These are phyloP conservation scores for Formica selysi DNA, from an alignment of 1,140 invertebrate species.

Conservation along the genomic window DNA sequence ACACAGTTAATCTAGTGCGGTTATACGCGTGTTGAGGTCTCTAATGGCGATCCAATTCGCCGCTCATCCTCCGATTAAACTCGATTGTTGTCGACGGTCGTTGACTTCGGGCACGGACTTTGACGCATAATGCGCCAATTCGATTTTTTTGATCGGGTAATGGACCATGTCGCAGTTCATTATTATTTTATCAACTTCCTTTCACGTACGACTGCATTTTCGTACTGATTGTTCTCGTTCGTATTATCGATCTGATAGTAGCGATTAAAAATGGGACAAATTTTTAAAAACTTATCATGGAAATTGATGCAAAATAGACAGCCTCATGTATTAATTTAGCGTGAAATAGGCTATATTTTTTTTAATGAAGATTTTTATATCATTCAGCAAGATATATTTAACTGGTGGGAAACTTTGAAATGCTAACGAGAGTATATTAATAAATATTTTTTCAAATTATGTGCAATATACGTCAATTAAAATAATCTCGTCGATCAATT, in stretches of 20 bases:
- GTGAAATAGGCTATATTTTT: neutral
- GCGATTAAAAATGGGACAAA: neutral
- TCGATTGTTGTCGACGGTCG: constrained; percentile 67
- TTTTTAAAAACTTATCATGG: neutral
- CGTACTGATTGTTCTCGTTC: neutral
- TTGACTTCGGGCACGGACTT: constrained; percentile 65
- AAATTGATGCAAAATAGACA: neutral
- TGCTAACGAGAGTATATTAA: constrained; percentile 24
- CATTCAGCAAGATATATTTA: neutral
- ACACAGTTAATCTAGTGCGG: constrained; percentile 29
- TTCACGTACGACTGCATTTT: neutral
- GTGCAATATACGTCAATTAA: constrained; percentile 38
- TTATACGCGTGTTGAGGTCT: constrained; percentile 34
- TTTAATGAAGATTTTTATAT: constrained; percentile 31
- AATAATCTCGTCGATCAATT: constrained; percentile 27
- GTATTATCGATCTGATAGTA: neutral
- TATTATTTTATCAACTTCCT: constrained; percentile 22
- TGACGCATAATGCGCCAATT: constrained; percentile 40
- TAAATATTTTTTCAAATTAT: constrained; percentile 18
- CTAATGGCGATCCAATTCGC: constrained; percentile 72
- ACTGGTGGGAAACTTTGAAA: constrained; percentile 31
- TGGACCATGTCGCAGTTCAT: constrained; percentile 23
- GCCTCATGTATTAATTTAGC: neutral
- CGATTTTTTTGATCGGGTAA: constrained; percentile 58
- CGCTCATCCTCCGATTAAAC: constrained; percentile 66